phyloP scores from a whole-genome alignment of 2,888 invertebrate genomes.

The Dioctria rufipes region DNA sequence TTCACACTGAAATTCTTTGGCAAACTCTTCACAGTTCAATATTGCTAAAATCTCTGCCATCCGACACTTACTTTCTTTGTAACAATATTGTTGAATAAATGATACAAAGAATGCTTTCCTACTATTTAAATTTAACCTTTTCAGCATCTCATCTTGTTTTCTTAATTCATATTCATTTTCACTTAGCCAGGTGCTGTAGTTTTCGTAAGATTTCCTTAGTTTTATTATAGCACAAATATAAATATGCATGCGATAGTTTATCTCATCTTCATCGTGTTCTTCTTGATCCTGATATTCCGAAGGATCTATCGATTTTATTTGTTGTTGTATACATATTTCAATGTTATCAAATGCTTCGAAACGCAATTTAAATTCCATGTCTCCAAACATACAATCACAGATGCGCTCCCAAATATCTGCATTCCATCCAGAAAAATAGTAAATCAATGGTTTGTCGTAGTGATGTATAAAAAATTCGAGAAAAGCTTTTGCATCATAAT shows the following conservation, averaged over 20 bases:
- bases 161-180: background rate
- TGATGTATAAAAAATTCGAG: background rate
- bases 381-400: background rate
- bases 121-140: conserved; percentile 21
- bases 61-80: background rate
- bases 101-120: conserved; percentile 19
- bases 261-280: no score
- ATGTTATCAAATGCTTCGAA: background rate
- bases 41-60: background rate
- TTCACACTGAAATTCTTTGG: background rate
- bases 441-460: background rate
- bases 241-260: no score
- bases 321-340: background rate
- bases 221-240: background rate
- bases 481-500: background rate
- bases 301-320: background rate
- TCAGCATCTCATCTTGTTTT: conserved; percentile 17
- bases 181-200: conserved; percentile 5
- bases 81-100: conserved; percentile 12
- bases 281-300: no score
- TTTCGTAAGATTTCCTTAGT: background rate
- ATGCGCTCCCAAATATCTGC: background rate
- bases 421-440: conserved; percentile 7
- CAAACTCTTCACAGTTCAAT: conserved; percentile 16
- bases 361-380: background rate